A percentile compares a stretch with the other conserved stretches of the same genome.
These are phyloP conservation scores for Brenthis hecate DNA, from an alignment of 2,888 invertebrate species.

Conservation along the genomic window DNA sequence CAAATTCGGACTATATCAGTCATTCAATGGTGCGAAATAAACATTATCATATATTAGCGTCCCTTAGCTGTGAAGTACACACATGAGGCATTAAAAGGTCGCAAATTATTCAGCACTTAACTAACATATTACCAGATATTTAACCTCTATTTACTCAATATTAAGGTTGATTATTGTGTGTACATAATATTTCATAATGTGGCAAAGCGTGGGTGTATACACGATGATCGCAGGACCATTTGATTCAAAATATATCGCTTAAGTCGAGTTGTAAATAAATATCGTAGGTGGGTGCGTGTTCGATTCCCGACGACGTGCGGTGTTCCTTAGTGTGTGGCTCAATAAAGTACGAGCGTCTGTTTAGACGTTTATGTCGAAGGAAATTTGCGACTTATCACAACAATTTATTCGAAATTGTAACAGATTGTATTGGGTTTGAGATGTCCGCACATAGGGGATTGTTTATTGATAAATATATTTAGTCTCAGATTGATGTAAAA, in stretches of 20 bases:
- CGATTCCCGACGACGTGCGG: constrained; percentile 61
- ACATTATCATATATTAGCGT: constrained; percentile 19
- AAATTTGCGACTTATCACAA: constrained; percentile 35
- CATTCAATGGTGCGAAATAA: constrained; percentile 11
- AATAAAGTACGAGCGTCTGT: constrained; percentile 41
- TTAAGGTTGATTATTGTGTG: constrained; percentile 48
- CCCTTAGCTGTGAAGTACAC: constrained; percentile 50
- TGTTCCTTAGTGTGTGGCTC: constrained; percentile 60
- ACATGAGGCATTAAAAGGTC: constrained; percentile 63
- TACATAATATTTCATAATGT: constrained; percentile 30
- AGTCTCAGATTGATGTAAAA: too few relatives aligned
- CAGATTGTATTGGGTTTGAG: background rate
- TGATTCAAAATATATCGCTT: constrained; percentile 73
- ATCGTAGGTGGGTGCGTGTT: constrained; percentile 66
- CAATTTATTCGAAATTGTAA: constrained; percentile 34
- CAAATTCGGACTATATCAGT: constrained; percentile 8
- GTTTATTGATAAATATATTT: too few relatives aligned
- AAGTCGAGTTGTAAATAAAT: constrained; percentile 69
- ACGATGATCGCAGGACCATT: constrained; percentile 76
- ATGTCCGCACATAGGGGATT: too few relatives aligned
- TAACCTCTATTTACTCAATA: constrained; percentile 23
- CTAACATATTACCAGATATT: constrained; percentile 25
- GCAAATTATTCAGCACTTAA: constrained; percentile 62
- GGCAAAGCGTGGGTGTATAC: constrained; percentile 67
- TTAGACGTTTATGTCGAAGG: constrained; percentile 41